phyloP scores from a whole-genome alignment of 1,140 invertebrate genomes.

The Drosophila nigrodunni region DNA sequence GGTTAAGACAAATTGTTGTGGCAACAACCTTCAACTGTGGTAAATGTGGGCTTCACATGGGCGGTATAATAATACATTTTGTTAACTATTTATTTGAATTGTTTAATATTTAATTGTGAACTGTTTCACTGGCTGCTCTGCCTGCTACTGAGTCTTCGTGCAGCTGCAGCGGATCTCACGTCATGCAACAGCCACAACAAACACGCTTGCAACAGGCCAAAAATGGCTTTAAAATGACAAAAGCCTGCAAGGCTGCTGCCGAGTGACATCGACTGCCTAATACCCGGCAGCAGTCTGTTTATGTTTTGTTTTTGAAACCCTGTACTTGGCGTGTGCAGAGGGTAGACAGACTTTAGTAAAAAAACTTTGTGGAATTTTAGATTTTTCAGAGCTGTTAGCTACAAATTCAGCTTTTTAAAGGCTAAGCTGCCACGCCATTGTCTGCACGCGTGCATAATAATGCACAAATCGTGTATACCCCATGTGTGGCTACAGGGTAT shows the following conservation, averaged over 20 bases:
- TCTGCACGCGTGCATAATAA: neutral
- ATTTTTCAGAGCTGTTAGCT: no score
- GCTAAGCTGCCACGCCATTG: no score
- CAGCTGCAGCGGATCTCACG: slow-evolving; percentile 18
- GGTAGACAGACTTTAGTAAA: no score
- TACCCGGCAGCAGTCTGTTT: neutral
- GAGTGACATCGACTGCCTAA: neutral
- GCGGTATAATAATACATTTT: slow-evolving; percentile 74
- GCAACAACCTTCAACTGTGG: slow-evolving; percentile 66
- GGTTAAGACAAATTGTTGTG: no score
- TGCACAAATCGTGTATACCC: neutral
- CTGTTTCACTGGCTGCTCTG: slow-evolving; percentile 52
- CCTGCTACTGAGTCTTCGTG: slow-evolving; percentile 52
- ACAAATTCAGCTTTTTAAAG: no score
- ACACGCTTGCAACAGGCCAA: slow-evolving; percentile 39
- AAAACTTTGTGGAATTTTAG: no score
- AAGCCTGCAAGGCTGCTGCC: neutral
- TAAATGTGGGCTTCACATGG: slow-evolving; percentile 70
- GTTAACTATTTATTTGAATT: neutral
- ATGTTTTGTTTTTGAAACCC: neutral
- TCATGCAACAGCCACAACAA: slow-evolving; percentile 20
- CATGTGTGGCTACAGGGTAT: slow-evolving; percentile 7
- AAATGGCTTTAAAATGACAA: slow-evolving; percentile 38
- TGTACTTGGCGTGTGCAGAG: no score
- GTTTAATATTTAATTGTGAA: slow-evolving; percentile 7